Evolutionary conservation across 2,113 vertebrate species (phyloP), one percentile per base, ranked within the genome.

Genomic region (Dicaeum eximium): DNA sequence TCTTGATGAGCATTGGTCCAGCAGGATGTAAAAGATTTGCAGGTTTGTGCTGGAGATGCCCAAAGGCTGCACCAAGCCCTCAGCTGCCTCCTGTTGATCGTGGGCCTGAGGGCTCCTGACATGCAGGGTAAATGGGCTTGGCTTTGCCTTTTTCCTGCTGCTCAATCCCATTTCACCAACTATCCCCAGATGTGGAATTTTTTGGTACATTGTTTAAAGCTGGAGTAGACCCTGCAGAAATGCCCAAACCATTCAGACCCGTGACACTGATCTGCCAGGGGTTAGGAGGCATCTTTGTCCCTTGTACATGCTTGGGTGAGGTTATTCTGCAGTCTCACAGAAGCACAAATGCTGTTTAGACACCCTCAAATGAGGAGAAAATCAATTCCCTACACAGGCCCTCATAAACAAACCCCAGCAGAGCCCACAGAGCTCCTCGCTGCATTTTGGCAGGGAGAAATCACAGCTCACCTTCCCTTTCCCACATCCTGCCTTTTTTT

Each of bases 381-480:
- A 81, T 35, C 28, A 53, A 14, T 65, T 69, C 11, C 6, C 25
- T 82, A 33, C 45, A 38, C 13, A 6, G 20, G 40, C 23, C 71
- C 51, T 57, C 71, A 57, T 40, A 72, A 90, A 27, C 0, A 1
- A 51, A 15, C 15, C 17, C 60, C 5, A 2, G 51, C 11, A 75
- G 42, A 90, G 30, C 37, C 15, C 2, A 6, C 5, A 0, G 75
- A 33, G 18, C 57, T 95, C 11, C 57, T 75, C 0, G 0, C n/a
- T 11, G 0, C 24, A 3, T 82, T 86, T 79, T 5, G 3, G 17
- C 48, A 40, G 40, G 21, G 22, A 50, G 7, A 75, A 77, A 65
- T 82, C 61, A 47, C 69, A 93, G 57, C n/a, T 80, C 71, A 37
- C 75, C 80, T 95, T 83, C 80, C 3, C 1, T 72, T 83, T 50